A percentile compares a stretch with the other conserved stretches of the same genome.
Evolutionary conservation across 2,888 invertebrate genomes (phyloP).

Genomic region (Malachius bipustulatus): DNA sequence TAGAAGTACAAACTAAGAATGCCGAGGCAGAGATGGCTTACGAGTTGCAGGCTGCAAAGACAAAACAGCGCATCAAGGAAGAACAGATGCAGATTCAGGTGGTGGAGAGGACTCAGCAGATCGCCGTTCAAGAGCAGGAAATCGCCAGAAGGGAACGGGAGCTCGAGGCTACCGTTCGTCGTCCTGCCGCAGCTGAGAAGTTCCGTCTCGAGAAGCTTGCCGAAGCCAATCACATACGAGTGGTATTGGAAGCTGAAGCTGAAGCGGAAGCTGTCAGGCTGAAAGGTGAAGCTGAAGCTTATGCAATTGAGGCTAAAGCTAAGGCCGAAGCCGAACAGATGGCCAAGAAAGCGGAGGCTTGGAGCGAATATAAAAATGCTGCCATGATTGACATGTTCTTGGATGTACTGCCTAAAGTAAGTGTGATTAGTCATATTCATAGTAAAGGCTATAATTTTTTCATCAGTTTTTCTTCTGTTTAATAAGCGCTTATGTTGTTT

Average conservation of each 20-base stretch:
- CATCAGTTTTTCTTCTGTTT: too few species aligned
- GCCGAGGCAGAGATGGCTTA: constrained; percentile 92
- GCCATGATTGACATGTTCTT: constrained; percentile 96
- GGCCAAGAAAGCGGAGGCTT: constrained; percentile 94
- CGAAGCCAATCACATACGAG: constrained; percentile 78
- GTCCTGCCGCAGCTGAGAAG: constrained; percentile 95
- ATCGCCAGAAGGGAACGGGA: constrained; percentile 84
- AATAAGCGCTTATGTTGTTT: too few species aligned
- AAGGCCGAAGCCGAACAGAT: constrained; percentile 95
- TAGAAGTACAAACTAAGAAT: constrained; percentile 89
- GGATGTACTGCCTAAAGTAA: constrained; percentile 87
- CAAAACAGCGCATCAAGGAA: constrained; percentile 81
- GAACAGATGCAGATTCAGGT: constrained; percentile 91
- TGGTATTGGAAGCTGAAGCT: constrained; percentile 91
- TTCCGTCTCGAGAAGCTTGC: constrained; percentile 82
- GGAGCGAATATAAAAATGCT: constrained; percentile 90
- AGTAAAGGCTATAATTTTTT: constrained; percentile 5
- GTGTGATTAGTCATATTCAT: constrained; percentile 2
- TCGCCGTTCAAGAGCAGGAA: constrained; percentile 92
- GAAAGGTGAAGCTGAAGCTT: constrained; percentile 84
- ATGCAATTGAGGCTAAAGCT: constrained; percentile 87
- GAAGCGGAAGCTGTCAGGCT: constrained; percentile 82
- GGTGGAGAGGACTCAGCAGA: constrained; percentile 57
- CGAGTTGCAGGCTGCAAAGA: constrained; percentile 88
- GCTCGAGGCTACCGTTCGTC: constrained; percentile 81